Percentiles rank a stretch among this genome's conserved stretches.
These are phyloP conservation scores for Eidolon helvum DNA, from an alignment of 2,113 vertebrate genomes.

Conservation along the genomic window DNA sequence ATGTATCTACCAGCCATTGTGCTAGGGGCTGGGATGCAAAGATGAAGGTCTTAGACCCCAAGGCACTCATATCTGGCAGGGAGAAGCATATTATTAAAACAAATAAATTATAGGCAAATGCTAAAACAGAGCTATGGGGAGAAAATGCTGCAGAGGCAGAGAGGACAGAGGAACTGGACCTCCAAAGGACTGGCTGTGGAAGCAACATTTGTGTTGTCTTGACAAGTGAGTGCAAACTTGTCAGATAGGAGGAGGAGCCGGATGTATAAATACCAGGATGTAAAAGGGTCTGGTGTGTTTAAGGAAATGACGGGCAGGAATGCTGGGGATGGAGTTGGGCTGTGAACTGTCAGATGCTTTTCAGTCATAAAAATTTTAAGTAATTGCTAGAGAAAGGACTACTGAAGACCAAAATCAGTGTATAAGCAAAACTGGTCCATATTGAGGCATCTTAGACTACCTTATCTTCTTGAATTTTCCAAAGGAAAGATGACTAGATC, in stretches of 20 bases:
- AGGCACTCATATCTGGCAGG: neutral
- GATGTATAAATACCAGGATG: neutral
- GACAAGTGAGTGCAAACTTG: neutral
- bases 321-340: neutral
- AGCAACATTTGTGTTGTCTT: neutral
- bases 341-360: neutral
- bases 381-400: neutral
- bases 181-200: neutral
- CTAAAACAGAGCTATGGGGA: neutral
- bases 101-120: conserved; percentile 46
- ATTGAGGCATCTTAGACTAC: neutral
- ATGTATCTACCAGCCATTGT: neutral
- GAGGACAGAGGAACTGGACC: neutral
- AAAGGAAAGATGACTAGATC: conserved; percentile 21
- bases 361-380: neutral
- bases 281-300: neutral
- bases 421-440: neutral
- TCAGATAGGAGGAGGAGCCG: neutral
- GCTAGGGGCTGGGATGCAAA: neutral
- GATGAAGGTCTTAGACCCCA: neutral
- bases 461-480: neutral
- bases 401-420: neutral
- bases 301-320: neutral
- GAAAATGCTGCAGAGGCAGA: neutral
- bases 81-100: conserved; percentile 31